These are phyloP conservation scores for Gadus chalcogrammus DNA, from an alignment of 2,113 vertebrate genomes.

Conservation along the genomic window DNA sequence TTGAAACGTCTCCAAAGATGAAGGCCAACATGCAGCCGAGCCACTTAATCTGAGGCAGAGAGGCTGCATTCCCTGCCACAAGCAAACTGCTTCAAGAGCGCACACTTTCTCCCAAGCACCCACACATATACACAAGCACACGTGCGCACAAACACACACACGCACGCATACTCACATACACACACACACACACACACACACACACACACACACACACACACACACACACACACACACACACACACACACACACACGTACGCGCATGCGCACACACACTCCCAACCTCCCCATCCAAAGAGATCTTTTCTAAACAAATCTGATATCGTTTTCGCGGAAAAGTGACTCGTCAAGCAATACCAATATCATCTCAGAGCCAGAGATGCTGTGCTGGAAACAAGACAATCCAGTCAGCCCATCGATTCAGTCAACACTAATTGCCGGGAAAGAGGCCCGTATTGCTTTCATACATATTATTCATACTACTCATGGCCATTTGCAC, in stretches of 20 bases:
- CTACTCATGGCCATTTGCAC: conserved; percentile 33
- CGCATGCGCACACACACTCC: too few species aligned
- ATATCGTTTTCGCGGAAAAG: conserved; percentile 56
- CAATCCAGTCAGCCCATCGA: conserved; percentile 59
- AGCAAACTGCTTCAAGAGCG: conserved; percentile 48
- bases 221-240: too few species aligned
- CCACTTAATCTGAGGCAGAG: conserved; percentile 65
- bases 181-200: too few species aligned
- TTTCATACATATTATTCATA: conserved; percentile 53
- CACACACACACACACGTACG: too few species aligned
- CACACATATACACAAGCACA: too few species aligned
- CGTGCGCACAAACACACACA: too few species aligned
- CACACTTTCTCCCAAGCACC: too few species aligned
- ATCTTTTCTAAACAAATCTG: conserved; percentile 56
- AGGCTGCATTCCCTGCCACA: conserved; percentile 52
- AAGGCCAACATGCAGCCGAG: conserved; percentile 64
- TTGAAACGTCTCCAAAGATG: conserved; percentile 73
- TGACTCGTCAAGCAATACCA: conserved; percentile 53
- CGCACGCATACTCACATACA: too few species aligned
- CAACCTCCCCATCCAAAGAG: conserved; percentile 32
- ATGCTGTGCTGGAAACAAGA: conserved; percentile 50
- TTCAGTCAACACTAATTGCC: conserved; percentile 70
- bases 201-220: too few species aligned
- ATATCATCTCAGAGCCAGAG: conserved; percentile 40
- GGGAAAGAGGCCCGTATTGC: conserved; percentile 60